phyloP scores from a whole-genome alignment of 2,797 vertebrate genomes.

The Liasis olivaceus region DNA sequence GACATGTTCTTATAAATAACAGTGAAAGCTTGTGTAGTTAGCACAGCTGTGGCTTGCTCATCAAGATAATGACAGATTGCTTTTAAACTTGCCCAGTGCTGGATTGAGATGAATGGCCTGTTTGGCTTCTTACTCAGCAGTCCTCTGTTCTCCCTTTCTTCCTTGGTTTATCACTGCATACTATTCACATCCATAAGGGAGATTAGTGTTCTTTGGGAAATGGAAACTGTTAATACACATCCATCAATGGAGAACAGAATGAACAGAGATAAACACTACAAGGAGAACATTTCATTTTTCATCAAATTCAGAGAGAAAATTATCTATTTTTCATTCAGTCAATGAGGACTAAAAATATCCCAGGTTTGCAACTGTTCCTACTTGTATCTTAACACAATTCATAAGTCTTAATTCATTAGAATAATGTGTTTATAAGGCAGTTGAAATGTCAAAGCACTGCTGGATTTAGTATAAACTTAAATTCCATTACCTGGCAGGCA shows the following conservation, averaged over 20 bases:
- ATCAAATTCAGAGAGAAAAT: constrained; percentile 66
- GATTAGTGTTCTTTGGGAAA: constrained; percentile 80
- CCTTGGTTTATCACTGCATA: constrained; percentile 75
- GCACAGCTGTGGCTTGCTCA: constrained; percentile 71
- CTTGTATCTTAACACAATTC: constrained; percentile 78
- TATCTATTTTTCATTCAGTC: constrained; percentile 66
- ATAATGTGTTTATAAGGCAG: constrained; percentile 98
- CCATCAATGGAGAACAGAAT: constrained; percentile 71
- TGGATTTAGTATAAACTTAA: constrained; percentile 99
- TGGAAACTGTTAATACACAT: constrained; percentile 77
- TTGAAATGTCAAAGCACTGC: constrained; percentile 97
- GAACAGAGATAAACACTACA: constrained; percentile 69
- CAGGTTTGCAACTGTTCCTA: constrained; percentile 64
- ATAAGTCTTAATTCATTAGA: constrained; percentile 93
- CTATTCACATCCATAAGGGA: constrained; percentile 73
- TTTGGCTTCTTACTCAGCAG: constrained; percentile 83
- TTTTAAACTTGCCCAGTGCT: constrained; percentile 77
- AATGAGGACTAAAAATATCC: constrained; percentile 69
- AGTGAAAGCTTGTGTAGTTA: constrained; percentile 68
- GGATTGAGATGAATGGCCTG: constrained; percentile 80
- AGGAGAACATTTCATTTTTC: constrained; percentile 70
- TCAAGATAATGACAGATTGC: constrained; percentile 83
- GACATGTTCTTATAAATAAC: constrained; percentile 70
- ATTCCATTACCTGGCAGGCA: constrained; percentile 99
- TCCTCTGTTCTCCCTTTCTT: constrained; percentile 66